Base-by-base conservation (phyloP, 35 echinoderm and acorn worm genomes). In the Apostichopus californicus region DNA sequence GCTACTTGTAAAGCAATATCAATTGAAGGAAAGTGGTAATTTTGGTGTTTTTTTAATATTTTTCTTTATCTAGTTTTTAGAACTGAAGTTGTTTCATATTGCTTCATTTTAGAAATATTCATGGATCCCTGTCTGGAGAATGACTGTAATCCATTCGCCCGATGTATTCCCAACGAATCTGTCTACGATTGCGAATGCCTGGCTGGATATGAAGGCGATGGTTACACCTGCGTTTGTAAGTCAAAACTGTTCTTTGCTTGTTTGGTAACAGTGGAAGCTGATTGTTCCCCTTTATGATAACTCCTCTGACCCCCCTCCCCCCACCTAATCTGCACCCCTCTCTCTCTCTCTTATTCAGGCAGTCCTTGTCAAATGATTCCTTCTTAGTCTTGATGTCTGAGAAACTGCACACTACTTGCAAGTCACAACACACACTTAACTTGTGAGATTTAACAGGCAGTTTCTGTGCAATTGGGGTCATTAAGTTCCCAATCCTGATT, bases 121-220 rank as follows among this genome's bases (percentile, higher is more conserved):
- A 66, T 83, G 56, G 94, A 96, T 83, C 95, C 93, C 73, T 96
- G 95, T 63, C 57, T 56, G 23, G 58, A 92, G n/a, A 94, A 96
- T 80, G 78, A 90, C 68, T 96, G 95, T 71, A 73, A 94, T 78
- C 61, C 78, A 15, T 59, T 92, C 78, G 95, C 93, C 1, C 55
- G 80, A 7, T 96, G 95, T 80, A 77, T 90, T 70, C 86, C 91
- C 14, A 81, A 57, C 17, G 66, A 79, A 6, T 82, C 90, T 72
- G 79, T 28, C 24, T 96, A 90, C 72, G 73, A 91, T 23, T 96
- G 95, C 79, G 77, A 85, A 21, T 96, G 95, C 73, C 82, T 90
- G 77, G 79, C 57, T 1, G 95, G 95, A 14, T 96, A 90, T 55
- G 78, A 92, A 9, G 95, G 95, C 8, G 93, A 94, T 87, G 95